phyloP scores from a whole-genome alignment of 2,113 vertebrate genomes.

The Pluvialis apricaria region DNA sequence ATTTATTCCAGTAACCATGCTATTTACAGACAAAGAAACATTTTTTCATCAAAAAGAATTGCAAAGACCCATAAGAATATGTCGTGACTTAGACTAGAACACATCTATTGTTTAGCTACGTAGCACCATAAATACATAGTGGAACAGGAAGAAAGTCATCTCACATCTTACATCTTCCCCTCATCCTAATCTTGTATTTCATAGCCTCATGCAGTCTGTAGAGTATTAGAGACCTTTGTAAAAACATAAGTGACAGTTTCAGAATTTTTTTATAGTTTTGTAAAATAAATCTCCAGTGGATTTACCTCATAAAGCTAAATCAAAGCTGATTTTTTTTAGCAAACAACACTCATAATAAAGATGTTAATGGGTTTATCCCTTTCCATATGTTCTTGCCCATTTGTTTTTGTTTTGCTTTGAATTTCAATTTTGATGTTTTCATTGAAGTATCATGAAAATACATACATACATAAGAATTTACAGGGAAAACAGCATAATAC shows the following conservation, averaged over 20 bases:
- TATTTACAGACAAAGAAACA: background rate
- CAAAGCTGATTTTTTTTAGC: constrained; percentile 1
- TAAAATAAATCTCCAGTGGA: background rate
- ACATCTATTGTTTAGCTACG: background rate
- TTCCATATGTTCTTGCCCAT: background rate
- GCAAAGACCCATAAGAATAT: background rate
- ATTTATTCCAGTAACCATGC: background rate
- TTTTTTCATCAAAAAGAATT: background rate
- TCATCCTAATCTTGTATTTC: background rate
- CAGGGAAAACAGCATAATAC: background rate
- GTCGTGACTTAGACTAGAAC: background rate
- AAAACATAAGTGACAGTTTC: background rate
- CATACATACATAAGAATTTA: background rate
- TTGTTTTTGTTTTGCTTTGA: background rate
- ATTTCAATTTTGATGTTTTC: background rate
- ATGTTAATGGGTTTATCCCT: background rate
- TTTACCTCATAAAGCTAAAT: constrained; percentile 2
- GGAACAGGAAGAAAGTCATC: background rate
- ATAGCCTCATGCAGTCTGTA: background rate
- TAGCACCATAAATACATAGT: background rate
- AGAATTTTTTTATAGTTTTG: background rate
- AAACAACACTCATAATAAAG: background rate
- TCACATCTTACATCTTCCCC: background rate
- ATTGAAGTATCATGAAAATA: background rate
- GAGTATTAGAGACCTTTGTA: background rate